Evolutionary conservation across 2,113 vertebrate genomes (phyloP), one percentile per base, ranked within the genome.

Genomic region (Notarius quadriscutis): DNA sequence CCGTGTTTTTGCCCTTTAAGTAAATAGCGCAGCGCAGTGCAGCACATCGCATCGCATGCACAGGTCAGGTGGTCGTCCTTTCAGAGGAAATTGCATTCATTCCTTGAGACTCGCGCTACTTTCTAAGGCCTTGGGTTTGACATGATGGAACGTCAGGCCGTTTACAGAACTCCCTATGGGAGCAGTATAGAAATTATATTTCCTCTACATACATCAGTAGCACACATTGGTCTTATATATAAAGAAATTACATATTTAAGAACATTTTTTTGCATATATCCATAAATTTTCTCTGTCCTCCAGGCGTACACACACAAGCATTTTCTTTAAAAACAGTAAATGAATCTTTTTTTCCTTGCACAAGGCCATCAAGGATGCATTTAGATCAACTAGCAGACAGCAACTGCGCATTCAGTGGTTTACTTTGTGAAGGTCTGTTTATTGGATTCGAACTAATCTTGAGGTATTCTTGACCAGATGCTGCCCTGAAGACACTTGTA

Each of bases 61-160:
- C 62, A 8, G 86, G 79, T 86, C 83, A 71, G 83, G 60, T 62
- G 88, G 67, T 62, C 77, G 62, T 81, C 84, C 22, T 62, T 67
- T 84, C 10, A 30, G 87, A 92, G 91, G 88, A 93, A 92, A 92
- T 91, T 90, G 90, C 91, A 86, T 72, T 93, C 89, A 90, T 92
- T 94, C 89, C 67, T 88, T 87, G 1, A 88, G 88, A 89, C 74
- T 84, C 74, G 60, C 50, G 60, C 57, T 80, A 71, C 63, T 81
- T 88, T 91, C 89, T 89, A 18, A 87, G 53, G 58, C 72, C 55
- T 77, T 86, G 81, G 88, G 30, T 82, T 92, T 93, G 12, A 90
- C 88, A 88, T 91, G 80, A 87, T 85, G 81, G 91, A 91, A 86
- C n/a, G 87, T 67, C 84, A 90, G 82, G 51, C 81, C 91, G 83